These are phyloP conservation scores for Ectobius pallidus DNA, from an alignment of 2,888 invertebrate genomes.

Conservation along the genomic window DNA sequence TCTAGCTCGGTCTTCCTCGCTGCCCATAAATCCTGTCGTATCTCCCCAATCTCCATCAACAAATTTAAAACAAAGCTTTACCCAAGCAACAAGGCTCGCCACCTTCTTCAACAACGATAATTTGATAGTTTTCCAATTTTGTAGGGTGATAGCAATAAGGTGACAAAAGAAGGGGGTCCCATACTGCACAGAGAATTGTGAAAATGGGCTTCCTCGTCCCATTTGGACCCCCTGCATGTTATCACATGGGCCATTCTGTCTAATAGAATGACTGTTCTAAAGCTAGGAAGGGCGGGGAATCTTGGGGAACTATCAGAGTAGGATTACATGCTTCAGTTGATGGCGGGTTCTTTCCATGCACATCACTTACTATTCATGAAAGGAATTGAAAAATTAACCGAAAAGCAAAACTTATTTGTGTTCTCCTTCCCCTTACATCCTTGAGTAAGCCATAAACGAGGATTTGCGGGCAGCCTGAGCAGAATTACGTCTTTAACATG, in stretches of 20 bases:
- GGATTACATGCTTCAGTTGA: background rate
- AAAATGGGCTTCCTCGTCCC: slow-evolving; percentile 10
- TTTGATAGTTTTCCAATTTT: slow-evolving; percentile 33
- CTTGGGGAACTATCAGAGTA: background rate
- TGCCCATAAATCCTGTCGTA: background rate
- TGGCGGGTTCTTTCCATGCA: background rate
- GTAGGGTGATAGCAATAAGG: slow-evolving; percentile 5
- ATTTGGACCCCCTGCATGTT: slow-evolving; percentile 8
- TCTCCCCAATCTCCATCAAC: slow-evolving; percentile 22
- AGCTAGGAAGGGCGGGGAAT: background rate
- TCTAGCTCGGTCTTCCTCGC: background rate
- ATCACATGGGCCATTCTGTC: slow-evolving; percentile 29
- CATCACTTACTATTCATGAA: slow-evolving; percentile 36
- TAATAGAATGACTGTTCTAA: slow-evolving; percentile 34
- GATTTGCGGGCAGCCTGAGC: slow-evolving; percentile 22
- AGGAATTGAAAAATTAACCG: slow-evolving; percentile 37
- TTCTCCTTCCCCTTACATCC: slow-evolving; percentile 8
- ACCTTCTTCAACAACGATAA: slow-evolving; percentile 13
- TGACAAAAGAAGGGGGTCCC: background rate
- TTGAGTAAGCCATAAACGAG: slow-evolving; percentile 21
- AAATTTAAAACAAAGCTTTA: slow-evolving; percentile 35
- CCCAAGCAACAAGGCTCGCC: background rate
- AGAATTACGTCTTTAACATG: slow-evolving; percentile 12
- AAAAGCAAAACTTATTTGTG: slow-evolving; percentile 9
- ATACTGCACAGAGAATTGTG: slow-evolving; percentile 27